Conservation (phyloP, 2,113 vertebrate genomes). For the Piaya cayana region DNA sequence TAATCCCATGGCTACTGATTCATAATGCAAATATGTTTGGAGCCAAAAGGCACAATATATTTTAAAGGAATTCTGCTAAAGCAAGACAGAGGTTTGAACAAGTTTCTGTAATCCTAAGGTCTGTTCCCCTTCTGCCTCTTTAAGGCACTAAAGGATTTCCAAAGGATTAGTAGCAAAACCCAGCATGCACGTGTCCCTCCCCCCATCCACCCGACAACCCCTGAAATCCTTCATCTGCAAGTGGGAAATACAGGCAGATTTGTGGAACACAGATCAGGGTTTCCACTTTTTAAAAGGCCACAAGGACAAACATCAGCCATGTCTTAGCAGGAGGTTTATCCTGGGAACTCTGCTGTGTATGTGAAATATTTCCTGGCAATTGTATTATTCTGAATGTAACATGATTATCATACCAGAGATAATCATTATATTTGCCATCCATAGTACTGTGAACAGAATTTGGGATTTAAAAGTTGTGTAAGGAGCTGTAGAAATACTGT, state of each 20-base stretch:
- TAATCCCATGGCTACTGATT: not conserved
- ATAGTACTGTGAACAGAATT: not conserved
- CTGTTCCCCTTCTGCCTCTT: slow-evolving; percentile 41
- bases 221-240: not conserved
- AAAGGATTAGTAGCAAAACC: slow-evolving; percentile 37
- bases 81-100: slow-evolving; percentile 37
- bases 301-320: not conserved
- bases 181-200: not conserved
- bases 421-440: not conserved
- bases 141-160: slow-evolving; percentile 71
- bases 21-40: slow-evolving; percentile 22
- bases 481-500: not conserved
- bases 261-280: not conserved
- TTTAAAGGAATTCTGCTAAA: slow-evolving; percentile 41
- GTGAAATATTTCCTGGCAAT: not conserved
- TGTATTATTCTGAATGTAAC: not conserved
- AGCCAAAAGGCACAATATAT: slow-evolving; percentile 35
- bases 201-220: not conserved
- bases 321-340: not conserved
- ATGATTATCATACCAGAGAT: not conserved
- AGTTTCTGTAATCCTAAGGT: slow-evolving; percentile 17
- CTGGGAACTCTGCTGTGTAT: not conserved
- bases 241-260: not conserved
- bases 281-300: not conserved
- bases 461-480: not conserved